Conservation (phyloP, 2,113 vertebrate genomes). For the Pleuronectes platessa region DNA sequence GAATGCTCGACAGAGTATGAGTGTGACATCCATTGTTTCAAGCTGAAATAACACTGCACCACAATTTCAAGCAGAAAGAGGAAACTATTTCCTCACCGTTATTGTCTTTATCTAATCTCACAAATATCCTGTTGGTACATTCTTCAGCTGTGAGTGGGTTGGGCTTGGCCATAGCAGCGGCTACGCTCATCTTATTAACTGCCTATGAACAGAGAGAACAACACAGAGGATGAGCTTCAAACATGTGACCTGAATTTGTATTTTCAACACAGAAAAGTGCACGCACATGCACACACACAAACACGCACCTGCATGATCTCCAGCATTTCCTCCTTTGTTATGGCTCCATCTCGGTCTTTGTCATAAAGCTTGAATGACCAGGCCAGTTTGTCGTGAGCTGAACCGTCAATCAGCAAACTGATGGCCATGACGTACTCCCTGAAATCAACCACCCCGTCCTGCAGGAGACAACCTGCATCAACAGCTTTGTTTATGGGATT, state of each 20-base stretch:
- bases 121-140: conserved; percentile 82
- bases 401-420: conserved; percentile 72
- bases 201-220: conserved; percentile 59
- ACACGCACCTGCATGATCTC: conserved; percentile 78
- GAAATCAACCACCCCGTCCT: conserved; percentile 78
- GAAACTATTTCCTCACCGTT: conserved; percentile 67
- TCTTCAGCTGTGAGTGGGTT: conserved; percentile 78
- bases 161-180: conserved; percentile 68
- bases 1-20: neutral
- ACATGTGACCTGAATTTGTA: neutral
- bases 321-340: conserved; percentile 75
- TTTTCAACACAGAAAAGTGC: too few relatives aligned
- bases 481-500: neutral
- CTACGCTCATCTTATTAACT: conserved; percentile 80
- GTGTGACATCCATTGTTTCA: neutral
- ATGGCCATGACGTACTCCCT: conserved; percentile 79
- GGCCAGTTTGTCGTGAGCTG: conserved; percentile 76
- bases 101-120: conserved; percentile 81
- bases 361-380: conserved; percentile 83
- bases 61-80: neutral
- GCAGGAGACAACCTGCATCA: neutral
- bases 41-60: neutral
- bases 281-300: neutral
- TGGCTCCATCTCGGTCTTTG: conserved; percentile 75
- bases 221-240: neutral